A percentile compares a stretch with the other conserved stretches of the same genome.
Evolutionary conservation across 2,113 vertebrate species (phyloP).

Genomic region (Atractosteus spatula): DNA sequence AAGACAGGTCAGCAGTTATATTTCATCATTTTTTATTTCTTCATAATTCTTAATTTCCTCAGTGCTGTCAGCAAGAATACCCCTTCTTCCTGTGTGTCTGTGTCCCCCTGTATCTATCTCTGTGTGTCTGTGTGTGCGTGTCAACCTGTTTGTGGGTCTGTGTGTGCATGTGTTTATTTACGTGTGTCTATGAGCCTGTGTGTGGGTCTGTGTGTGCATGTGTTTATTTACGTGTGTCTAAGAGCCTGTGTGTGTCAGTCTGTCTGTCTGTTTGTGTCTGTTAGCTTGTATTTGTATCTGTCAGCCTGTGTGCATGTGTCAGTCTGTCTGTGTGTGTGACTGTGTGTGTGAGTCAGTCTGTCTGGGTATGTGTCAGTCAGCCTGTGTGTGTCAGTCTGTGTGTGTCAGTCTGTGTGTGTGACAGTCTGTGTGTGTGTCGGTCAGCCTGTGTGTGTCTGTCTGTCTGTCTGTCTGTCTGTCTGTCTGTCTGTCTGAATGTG

Average conservation of each 20-base stretch:
- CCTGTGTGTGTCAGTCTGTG: slow-evolving; percentile 25
- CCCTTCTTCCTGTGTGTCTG: slow-evolving; percentile 37
- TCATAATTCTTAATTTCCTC: slow-evolving; percentile 14
- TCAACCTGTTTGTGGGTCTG: slow-evolving; percentile 31
- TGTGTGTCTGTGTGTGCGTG: slow-evolving; percentile 37
- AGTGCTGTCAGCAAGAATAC: slow-evolving; percentile 50
- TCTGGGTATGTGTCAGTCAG: not conserved
- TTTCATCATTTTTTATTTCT: no score
- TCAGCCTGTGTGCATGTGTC: slow-evolving; percentile 33
- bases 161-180: not conserved
- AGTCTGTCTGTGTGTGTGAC: slow-evolving; percentile 28
- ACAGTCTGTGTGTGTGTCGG: not conserved
- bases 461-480: no score
- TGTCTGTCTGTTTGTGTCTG: not conserved
- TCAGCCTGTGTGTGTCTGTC: not conserved
- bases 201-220: not conserved
- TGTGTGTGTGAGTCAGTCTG: not conserved
- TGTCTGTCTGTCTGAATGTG: no score
- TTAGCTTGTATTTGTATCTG: slow-evolving; percentile 11
- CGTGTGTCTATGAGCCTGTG: not conserved
- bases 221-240: no score
- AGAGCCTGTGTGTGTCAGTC: not conserved
- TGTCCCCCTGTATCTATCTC: slow-evolving; percentile 31
- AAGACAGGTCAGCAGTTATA: no score
- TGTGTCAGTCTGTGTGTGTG: slow-evolving; percentile 3